Evolutionary conservation across 2,888 invertebrate genomes (phyloP).

Genomic region (Auanema freiburgensis): DNA sequence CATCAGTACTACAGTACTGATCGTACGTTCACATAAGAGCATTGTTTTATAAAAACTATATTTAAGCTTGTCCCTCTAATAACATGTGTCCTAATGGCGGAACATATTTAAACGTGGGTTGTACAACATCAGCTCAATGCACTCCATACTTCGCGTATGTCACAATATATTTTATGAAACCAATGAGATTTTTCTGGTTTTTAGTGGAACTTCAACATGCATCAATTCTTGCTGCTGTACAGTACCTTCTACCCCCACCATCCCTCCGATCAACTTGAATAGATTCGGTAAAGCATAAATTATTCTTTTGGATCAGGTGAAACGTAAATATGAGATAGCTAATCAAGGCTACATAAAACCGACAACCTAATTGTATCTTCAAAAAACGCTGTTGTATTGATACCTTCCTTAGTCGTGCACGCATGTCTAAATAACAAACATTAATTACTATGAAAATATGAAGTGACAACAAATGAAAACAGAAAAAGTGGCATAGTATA

Average conservation of each 20-base stretch:
- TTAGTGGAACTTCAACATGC: constrained; percentile 44
- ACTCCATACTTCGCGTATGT: constrained; percentile 42
- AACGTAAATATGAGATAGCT: too few species aligned
- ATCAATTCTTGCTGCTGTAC: constrained; percentile 56
- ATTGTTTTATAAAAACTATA: background rate
- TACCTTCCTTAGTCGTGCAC: too few species aligned
- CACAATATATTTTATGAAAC: background rate
- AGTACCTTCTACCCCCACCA: constrained; percentile 26
- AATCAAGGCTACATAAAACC: too few species aligned
- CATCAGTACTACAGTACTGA: constrained; percentile 50
- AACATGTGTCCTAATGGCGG: constrained; percentile 53
- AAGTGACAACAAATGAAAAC: background rate
- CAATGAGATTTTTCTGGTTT: background rate
- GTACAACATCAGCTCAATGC: constrained; percentile 49
- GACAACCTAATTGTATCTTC: background rate
- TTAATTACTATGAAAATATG: constrained; percentile 7
- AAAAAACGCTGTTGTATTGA: too few species aligned
- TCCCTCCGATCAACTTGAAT: constrained; percentile 17
- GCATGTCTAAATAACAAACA: too few species aligned
- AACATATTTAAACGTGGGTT: constrained; percentile 44
- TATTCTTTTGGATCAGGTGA: background rate
- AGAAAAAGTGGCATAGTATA: background rate
- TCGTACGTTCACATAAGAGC: constrained; percentile 39
- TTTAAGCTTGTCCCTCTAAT: constrained; percentile 12
- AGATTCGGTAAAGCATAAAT: constrained; percentile 23